A percentile compares a stretch with the other conserved stretches of the same genome.
phyloP scores from a whole-genome alignment of 2,113 vertebrate genomes.

The Cnemophilus loriae region DNA sequence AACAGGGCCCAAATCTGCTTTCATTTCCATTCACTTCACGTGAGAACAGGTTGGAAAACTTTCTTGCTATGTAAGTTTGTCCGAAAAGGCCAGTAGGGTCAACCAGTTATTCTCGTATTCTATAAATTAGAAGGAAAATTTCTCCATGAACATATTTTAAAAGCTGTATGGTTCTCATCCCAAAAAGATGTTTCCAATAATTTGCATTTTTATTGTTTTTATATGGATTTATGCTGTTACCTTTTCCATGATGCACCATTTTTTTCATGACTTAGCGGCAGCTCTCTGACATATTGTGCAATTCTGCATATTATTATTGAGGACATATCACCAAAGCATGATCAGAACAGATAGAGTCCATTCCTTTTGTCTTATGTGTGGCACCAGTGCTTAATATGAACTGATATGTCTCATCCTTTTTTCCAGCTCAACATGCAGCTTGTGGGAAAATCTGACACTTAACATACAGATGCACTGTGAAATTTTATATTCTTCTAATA shows the following conservation, averaged over 20 bases:
- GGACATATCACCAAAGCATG: background rate
- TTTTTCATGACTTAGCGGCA: rapidly evolving
- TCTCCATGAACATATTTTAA: background rate
- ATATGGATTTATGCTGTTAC: background rate
- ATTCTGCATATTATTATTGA: background rate
- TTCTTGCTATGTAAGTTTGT: background rate
- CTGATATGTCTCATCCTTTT: background rate
- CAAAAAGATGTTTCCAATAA: background rate
- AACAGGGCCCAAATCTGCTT: constrained; percentile 6
- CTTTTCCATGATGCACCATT: background rate
- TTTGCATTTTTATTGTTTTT: background rate
- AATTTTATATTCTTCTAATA: background rate
- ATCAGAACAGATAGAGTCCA: background rate
- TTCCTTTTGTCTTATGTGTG: background rate
- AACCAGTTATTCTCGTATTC: background rate
- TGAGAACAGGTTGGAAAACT: constrained; percentile 29
- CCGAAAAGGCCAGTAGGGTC: background rate
- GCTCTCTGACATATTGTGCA: background rate
- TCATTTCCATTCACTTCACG: constrained; percentile 28
- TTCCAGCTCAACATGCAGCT: background rate
- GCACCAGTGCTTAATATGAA: background rate
- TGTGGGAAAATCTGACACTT: background rate
- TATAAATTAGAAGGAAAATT: background rate
- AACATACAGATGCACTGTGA: background rate
- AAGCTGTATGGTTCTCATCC: background rate